Evolutionary conservation across 2,888 invertebrate species (phyloP), one percentile per base, ranked within the genome.

Genomic region (Leptodirus hochenwartii): DNA sequence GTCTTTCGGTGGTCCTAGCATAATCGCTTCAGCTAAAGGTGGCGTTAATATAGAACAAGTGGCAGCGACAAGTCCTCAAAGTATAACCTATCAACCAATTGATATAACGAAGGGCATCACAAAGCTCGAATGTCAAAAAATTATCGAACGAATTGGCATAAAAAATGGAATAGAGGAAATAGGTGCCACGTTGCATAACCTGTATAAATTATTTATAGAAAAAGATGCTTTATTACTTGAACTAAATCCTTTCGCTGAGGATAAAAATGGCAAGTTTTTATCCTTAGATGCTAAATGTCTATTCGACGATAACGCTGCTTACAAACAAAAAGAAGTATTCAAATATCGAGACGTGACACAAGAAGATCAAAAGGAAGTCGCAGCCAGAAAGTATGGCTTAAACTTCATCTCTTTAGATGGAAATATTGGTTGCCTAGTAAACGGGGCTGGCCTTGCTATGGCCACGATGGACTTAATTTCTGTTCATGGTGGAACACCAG

Each of bases 381-480:
- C 79, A 47, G 93, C 93, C 5, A 78, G 85, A 23, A 78, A 84
- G 50, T 79, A 68, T 45, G 79, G 82, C 48, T 64, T 95, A 42
- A 95, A 93, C 56, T 95, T 93, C 58, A 91, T 95, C 49, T 84
- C 88, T 12, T 67, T 93, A 25, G 91, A 93, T 52, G 93, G 93
- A 28, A 77, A 69, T 47, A 90, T 91, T 47, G 91, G 91, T 3
- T 93, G 91, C 56, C 72, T 93, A 68, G 91, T 93, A 20, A 93
- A 93, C 52, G 93, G 93, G 34, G 93, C 93, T 33, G 93, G 93
- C 37, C 61, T 95, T 39, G 93, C 93, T 15, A 93, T 93, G 93
- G 90, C 93, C 13, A 95, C 93, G 4, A 93, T 95, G 93, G 93
- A 95, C 53, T 91, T 95, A 39, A 93, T 95, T 50, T 88, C 91